Base-by-base conservation (phyloP, 2,113 vertebrate genomes). In the Strigops habroptila region DNA sequence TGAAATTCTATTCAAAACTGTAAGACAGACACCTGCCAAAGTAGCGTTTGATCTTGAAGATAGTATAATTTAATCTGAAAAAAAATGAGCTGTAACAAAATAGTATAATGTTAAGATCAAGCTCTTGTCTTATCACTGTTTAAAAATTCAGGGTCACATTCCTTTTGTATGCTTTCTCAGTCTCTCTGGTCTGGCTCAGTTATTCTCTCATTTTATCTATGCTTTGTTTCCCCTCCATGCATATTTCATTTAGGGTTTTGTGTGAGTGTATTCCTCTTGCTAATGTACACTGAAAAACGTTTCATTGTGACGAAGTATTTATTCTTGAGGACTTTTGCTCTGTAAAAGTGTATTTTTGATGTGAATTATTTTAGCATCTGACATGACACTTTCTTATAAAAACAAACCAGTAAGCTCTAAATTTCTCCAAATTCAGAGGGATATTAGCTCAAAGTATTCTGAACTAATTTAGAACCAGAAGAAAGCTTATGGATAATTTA, bases 401-500 rank as follows among this genome's bases (percentile, higher is more conserved):
- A 79, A 41, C 30, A 74, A 90, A 51, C 18, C 4, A 43, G 1
- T 67, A 24, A 77, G 48, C 63, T 86, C 33, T 83, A 28, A 65
- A 73, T 75, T 86, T 68, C 53, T 71, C 31, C 31, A 44, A 7
- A 60, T 78, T 76, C 51, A 64, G 35, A 70, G 31, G 24, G 37
- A 15, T 83, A 24, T 88, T 88, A 93, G 78, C 81, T 93, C 28
- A 77, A 70, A 87, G 37, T 87, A 8, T 68, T 93, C 69, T 24
- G 68, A 75, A 39, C 37, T 92, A 65, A 93, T 91, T 92, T 82
- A 94, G 78, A 95, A 48, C 23, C 52, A 84, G 85, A 87, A 86
- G 57, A 71, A 84, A 93, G 53, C 84, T 71, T 92, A 69, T 67
- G 88, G 93, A 92, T 93, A 95, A 81, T 86, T 91, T 74, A 87